phyloP scores from a whole-genome alignment of 2,113 vertebrate species.

The Amphiprion percula region DNA sequence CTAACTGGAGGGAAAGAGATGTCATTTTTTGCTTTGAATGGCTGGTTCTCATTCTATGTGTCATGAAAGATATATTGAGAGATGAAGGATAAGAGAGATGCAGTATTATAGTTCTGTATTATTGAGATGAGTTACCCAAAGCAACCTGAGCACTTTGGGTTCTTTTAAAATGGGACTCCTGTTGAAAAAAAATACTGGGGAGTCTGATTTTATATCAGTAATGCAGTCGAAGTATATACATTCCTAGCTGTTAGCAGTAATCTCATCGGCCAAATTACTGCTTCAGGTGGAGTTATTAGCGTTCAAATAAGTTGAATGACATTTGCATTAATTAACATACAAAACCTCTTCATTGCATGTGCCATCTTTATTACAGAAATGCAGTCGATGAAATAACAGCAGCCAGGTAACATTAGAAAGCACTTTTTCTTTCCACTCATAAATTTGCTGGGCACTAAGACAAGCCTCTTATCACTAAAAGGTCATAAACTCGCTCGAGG shows the following conservation, averaged over 20 bases:
- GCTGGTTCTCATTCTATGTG: constrained; percentile 33
- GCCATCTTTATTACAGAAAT: constrained; percentile 20
- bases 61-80: constrained; percentile 33
- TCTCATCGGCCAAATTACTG: constrained; percentile 37
- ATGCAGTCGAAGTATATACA: background rate
- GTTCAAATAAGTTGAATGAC: constrained; percentile 39
- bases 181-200: background rate
- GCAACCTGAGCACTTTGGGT: constrained; percentile 2
- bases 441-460: constrained; percentile 76
- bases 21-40: constrained; percentile 44
- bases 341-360: constrained; percentile 14
- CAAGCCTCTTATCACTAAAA: constrained; percentile 82
- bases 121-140: constrained; percentile 45
- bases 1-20: constrained; percentile 34
- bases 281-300: background rate
- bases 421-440: constrained; percentile 60
- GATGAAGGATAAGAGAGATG: constrained; percentile 11
- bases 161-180: constrained; percentile 19
- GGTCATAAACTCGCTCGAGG: constrained; percentile 81
- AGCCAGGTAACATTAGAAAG: constrained; percentile 70
- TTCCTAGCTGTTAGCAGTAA: constrained; percentile 4
- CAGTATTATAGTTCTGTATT: background rate
- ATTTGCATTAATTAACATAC: constrained; percentile 42
- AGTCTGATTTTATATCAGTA: constrained; percentile 3
- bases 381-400: constrained; percentile 38